Conservation (phyloP, 2,797 vertebrate genomes). For the Poecile montanus region DNA sequence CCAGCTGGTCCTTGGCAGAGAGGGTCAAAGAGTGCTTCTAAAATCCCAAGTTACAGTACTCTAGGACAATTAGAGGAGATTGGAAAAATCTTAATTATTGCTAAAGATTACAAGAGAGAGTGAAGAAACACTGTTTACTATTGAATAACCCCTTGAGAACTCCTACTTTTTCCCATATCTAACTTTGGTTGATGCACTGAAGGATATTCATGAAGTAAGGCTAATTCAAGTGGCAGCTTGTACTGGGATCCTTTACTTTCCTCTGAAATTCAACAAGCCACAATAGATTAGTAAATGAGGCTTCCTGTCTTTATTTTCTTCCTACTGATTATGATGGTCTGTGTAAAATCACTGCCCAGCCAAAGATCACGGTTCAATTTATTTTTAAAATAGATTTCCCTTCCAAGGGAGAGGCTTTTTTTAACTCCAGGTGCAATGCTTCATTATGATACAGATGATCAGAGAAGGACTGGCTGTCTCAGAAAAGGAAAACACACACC, state of each 20-base stretch:
- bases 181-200: not conserved
- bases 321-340: not conserved
- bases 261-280: not conserved
- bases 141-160: not conserved
- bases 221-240: not conserved
- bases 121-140: not conserved
- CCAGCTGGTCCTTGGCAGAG: not conserved
- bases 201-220: not conserved
- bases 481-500: not conserved
- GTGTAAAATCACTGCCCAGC: not conserved
- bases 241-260: not conserved
- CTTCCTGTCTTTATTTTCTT: not conserved
- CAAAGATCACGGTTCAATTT: not conserved
- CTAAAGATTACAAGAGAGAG: not conserved
- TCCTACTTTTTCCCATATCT: not conserved
- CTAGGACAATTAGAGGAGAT: not conserved
- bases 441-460: not conserved
- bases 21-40: fast-evolving
- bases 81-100: not conserved
- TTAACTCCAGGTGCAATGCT: not conserved
- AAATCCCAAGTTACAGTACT: not conserved
- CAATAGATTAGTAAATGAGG: not conserved
- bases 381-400: not conserved
- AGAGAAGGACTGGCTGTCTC: not conserved
- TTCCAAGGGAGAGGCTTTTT: not conserved